Conservation (phyloP, 2,113 vertebrate genomes). For the Pycnonotus jocosus region DNA sequence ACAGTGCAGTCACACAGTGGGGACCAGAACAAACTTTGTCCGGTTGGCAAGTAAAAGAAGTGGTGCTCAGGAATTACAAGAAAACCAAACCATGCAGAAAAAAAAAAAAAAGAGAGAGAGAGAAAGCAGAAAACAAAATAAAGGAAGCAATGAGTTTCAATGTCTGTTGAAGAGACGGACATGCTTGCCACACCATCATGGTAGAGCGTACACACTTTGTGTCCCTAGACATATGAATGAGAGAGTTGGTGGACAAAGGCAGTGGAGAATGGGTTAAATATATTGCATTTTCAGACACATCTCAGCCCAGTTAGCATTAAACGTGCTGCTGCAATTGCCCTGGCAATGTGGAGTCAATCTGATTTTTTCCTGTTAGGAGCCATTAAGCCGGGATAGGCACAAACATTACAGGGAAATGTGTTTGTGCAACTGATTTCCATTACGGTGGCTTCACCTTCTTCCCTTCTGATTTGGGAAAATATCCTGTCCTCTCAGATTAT, state of each 20-base stretch:
- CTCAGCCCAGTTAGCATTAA: background rate
- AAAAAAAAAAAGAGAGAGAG: background rate
- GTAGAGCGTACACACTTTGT: background rate
- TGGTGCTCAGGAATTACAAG: background rate
- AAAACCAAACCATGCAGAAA: background rate
- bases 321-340: background rate
- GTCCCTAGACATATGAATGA: background rate
- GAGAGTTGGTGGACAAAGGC: background rate
- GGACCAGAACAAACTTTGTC: background rate
- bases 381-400: background rate
- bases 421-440: background rate
- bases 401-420: background rate
- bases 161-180: background rate
- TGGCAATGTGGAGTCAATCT: background rate
- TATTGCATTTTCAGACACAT: background rate
- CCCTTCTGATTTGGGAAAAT: background rate
- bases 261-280: background rate
- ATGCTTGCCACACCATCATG: background rate
- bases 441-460: background rate
- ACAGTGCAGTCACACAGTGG: background rate
- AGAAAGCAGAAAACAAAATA: background rate
- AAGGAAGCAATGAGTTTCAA: background rate
- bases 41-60: background rate
- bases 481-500: background rate
- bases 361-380: background rate